phyloP scores from a whole-genome alignment of 2,113 vertebrate species.

The Pheucticus melanocephalus region DNA sequence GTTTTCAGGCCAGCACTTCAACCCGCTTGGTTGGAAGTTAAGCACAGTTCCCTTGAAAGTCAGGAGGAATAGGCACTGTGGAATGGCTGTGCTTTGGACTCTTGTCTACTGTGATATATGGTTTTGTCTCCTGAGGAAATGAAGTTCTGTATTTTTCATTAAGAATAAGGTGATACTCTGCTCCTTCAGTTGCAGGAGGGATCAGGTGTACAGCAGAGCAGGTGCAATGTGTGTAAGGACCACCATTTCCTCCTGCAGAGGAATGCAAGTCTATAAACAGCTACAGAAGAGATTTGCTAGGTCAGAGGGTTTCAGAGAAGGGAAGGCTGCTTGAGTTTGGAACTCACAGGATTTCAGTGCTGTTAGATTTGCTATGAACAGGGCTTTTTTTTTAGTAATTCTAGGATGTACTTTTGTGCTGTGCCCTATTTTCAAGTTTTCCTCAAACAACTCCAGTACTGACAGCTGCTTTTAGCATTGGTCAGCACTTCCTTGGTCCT shows the following conservation, averaged over 20 bases:
- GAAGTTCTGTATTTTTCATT: slow-evolving; percentile 68
- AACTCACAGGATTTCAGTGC: background rate
- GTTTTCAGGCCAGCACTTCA: background rate
- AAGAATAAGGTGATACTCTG: slow-evolving; percentile 52
- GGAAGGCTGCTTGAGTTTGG: background rate
- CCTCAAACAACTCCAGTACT: background rate
- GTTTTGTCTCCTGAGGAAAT: slow-evolving; percentile 63
- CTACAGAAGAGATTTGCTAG: slow-evolving; percentile 29
- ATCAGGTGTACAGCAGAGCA: slow-evolving; percentile 62
- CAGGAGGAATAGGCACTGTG: background rate
- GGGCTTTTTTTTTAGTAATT: background rate
- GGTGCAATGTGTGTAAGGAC: slow-evolving; percentile 32
- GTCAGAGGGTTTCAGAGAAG: slow-evolving; percentile 9
- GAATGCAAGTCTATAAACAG: slow-evolving; percentile 53
- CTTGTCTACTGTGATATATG: slow-evolving; percentile 39
- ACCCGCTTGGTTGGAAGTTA: background rate
- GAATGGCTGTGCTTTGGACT: background rate
- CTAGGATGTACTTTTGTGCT: background rate
- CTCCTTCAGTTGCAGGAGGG: slow-evolving; percentile 23
- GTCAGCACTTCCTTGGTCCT: background rate
- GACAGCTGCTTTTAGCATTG: background rate
- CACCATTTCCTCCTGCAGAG: slow-evolving; percentile 24
- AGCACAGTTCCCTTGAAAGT: background rate
- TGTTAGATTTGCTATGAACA: background rate
- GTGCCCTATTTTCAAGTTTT: slow-evolving; percentile 30